phyloP scores from a whole-genome alignment of 2,888 invertebrate genomes.

The Camponotus fellah region DNA sequence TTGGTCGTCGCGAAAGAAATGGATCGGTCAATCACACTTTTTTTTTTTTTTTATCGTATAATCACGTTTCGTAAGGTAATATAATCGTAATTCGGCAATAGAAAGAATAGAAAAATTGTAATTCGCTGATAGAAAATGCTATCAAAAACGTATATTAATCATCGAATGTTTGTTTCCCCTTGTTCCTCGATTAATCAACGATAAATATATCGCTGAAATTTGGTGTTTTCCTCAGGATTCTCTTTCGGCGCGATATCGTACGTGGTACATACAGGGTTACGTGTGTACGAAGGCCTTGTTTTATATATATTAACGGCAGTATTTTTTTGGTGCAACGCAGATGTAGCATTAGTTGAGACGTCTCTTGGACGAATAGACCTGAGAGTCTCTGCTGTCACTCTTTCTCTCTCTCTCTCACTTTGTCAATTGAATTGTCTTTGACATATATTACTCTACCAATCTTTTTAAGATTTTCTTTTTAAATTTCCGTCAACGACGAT shows the following conservation, averaged over 20 bases:
- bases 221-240: constrained; percentile 7
- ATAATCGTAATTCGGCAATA: constrained; percentile 37
- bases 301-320: constrained; percentile 57
- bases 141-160: constrained; percentile 38
- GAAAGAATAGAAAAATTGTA: constrained; percentile 42
- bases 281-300: constrained; percentile 31
- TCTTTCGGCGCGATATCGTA: constrained; percentile 2
- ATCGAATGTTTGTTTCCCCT: constrained; percentile 16
- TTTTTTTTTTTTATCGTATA: constrained; percentile 15
- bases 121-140: constrained; percentile 48
- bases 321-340: constrained; percentile 47
- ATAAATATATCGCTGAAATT: background rate
- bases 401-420: background rate
- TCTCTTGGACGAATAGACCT: constrained; percentile 19
- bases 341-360: constrained; percentile 4
- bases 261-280: constrained; percentile 34
- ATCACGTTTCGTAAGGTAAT: constrained; percentile 35
- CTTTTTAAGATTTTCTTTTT: background rate
- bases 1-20: constrained; percentile 44
- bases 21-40: constrained; percentile 40
- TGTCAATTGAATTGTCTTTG: constrained; percentile 31
- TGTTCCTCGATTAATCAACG: constrained; percentile 34
- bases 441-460: constrained; percentile 16
- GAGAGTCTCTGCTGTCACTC: constrained; percentile 14
- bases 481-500: constrained; percentile 15